Conservation (phyloP, 2,888 invertebrate genomes). For the Tetramorium bicarinatum region DNA sequence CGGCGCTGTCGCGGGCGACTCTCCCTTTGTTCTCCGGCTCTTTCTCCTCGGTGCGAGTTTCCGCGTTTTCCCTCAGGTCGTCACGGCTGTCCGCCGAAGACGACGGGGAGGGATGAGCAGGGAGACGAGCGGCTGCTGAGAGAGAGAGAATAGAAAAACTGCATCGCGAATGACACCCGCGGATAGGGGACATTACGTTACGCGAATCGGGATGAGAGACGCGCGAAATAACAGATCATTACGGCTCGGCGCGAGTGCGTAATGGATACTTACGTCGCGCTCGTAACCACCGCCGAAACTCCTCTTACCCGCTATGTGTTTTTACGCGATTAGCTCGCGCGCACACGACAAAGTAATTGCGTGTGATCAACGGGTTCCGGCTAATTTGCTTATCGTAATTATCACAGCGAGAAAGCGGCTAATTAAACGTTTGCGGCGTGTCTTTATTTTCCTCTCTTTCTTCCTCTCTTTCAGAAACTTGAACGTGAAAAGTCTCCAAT, state of each 20-base stretch:
- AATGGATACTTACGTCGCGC: constrained; percentile 1
- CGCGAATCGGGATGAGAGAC: constrained; percentile 1
- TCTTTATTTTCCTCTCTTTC: background rate
- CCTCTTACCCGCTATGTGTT: background rate
- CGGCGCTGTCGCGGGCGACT: no score
- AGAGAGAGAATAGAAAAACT: background rate
- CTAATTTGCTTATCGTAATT: constrained; percentile 34
- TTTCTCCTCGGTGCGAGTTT: no score
- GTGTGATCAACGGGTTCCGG: background rate
- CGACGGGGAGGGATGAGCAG: no score
- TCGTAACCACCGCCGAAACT: constrained; percentile 23
- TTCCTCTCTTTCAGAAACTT: no score
- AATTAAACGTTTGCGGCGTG: background rate
- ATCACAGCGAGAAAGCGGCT: background rate
- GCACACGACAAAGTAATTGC: constrained; percentile 23
- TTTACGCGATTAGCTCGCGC: constrained; percentile 16
- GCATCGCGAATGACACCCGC: background rate
- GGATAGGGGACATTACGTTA: background rate
- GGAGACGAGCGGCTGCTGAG: no score
- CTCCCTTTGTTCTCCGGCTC: background rate
- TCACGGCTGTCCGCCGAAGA: no score
- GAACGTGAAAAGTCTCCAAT: background rate
- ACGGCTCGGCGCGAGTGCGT: constrained; percentile 13
- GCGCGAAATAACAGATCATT: constrained; percentile 35
- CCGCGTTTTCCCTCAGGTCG: no score